Evolutionary conservation across 2,797 vertebrate genomes (phyloP).

Genomic region (Falco berigora): DNA sequence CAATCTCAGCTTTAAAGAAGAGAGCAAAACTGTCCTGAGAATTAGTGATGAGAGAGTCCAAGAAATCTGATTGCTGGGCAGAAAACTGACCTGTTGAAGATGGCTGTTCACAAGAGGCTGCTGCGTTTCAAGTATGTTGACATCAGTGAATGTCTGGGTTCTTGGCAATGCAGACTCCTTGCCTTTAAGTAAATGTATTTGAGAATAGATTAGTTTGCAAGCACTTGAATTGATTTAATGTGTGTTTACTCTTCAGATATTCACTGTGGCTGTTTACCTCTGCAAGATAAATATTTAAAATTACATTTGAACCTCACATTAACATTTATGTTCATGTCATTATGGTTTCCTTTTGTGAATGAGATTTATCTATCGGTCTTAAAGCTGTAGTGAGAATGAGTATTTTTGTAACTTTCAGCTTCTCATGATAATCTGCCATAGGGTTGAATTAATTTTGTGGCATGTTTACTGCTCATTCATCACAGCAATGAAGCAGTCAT

Average conservation of each 20-base stretch:
- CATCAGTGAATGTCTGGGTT: neutral
- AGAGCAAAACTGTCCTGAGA: neutral
- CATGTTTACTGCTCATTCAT: slow-evolving; percentile 55
- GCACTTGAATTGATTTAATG: slow-evolving; percentile 64
- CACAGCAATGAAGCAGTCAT: neutral
- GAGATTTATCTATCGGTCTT: slow-evolving; percentile 59
- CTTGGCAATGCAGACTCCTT: neutral
- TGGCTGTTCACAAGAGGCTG: neutral
- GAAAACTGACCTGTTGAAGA: neutral
- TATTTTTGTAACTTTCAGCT: slow-evolving; percentile 42
- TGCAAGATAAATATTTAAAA: slow-evolving; percentile 71
- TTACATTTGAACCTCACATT: slow-evolving; percentile 60
- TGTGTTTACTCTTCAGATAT: slow-evolving; percentile 64
- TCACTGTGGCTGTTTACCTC: slow-evolving; percentile 62
- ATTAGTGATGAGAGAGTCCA: neutral
- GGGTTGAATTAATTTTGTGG: slow-evolving; percentile 41
- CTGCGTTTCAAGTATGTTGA: neutral
- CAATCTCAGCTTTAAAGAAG: neutral
- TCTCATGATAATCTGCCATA: slow-evolving; percentile 20
- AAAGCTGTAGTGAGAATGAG: slow-evolving; percentile 48
- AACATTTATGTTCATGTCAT: slow-evolving; percentile 66
- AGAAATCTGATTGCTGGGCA: neutral
- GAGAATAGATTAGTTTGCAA: slow-evolving; percentile 58
- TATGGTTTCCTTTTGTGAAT: slow-evolving; percentile 62
- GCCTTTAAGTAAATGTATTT: slow-evolving; percentile 57